A percentile compares a stretch with the other conserved stretches of the same genome.
These are phyloP conservation scores for Hypomecis atomaria DNA, from an alignment of 2,888 invertebrate species.

Conservation along the genomic window DNA sequence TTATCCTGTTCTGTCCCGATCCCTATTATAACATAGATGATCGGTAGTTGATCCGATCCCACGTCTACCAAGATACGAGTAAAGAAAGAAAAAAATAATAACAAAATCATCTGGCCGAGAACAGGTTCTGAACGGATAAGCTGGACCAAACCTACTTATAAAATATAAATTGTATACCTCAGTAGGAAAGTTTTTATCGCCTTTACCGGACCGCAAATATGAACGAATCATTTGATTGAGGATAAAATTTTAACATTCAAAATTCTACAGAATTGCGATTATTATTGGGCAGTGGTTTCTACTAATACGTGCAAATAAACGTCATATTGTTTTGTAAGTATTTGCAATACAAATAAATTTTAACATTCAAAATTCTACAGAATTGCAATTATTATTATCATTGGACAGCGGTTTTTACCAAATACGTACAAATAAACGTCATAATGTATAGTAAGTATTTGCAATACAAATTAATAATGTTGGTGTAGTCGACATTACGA, in stretches of 20 bases:
- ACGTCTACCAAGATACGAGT: conserved; percentile 51
- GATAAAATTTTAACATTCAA: conserved; percentile 12
- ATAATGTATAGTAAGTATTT: too few relatives aligned
- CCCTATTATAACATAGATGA: conserved; percentile 41
- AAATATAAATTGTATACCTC: conserved; percentile 55
- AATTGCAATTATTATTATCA: too few relatives aligned
- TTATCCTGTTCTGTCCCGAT: conserved; percentile 31
- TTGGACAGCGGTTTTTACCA: background rate
- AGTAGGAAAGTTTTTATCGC: conserved; percentile 66
- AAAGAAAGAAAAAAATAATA: conserved; percentile 70
- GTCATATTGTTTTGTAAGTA: too few relatives aligned
- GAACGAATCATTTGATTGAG: conserved; percentile 47
- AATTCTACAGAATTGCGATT: too few relatives aligned
- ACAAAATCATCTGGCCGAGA: conserved; percentile 76
- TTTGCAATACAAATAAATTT: background rate
- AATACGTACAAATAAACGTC: background rate
- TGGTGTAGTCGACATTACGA: too few relatives aligned
- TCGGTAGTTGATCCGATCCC: conserved; percentile 50
- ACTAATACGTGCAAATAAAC: background rate
- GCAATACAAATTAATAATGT: too few relatives aligned
- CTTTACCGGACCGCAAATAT: conserved; percentile 48
- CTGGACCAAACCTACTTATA: conserved; percentile 42
- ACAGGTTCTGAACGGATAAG: conserved; percentile 73
- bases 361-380: too few relatives aligned
- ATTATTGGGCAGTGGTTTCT: background rate